Base-by-base conservation (phyloP, 2,888 invertebrate species). In the Mactromeris polynyma region DNA sequence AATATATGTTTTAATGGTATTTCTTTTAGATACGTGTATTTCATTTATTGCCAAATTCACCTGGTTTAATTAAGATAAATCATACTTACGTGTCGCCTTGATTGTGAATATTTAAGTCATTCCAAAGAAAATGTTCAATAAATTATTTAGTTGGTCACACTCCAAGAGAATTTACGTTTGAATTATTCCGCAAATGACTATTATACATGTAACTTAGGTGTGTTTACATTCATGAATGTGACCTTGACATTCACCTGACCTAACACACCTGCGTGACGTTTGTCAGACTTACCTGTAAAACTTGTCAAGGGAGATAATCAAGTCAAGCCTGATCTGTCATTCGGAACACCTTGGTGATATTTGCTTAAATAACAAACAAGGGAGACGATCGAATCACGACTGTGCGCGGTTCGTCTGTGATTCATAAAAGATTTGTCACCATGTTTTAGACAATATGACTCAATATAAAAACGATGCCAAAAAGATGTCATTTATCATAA, bases 221-320 rank as follows among this genome's bases (percentile, higher is more conserved):
- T 84, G 84, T 84, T 84, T 84, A 84, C 78, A 84, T 84, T 38
- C 77, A 46, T 77, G 33, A 83, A 83, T 33, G 36, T 46, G 84
- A 51, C 87, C 87, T 87, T 87, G 26, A 83, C 79, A 40, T 83
- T 82, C 77, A n/a, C 46, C 0, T 82, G 73, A n/a, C 46, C 0
- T 51, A 46, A 73, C 85, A 83, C 87, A 90, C 90, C 90, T 90
- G 90, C 31, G 69, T 85, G 89, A 87, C 87, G 89, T 83, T 51
- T 38, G 36, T 42, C 42, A 40, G 46, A 58, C 54, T 86, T 86
- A 90, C 89, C 89, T 90, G 89, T 85, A 58, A 73, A 84, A 54
- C 36, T 7, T 3, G 9, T 31, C 83, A 87, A 58, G 78, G 84
- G 77, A 54, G 33, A 19, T n/a, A 46, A 77, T 54, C n/a, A 64